A percentile compares a stretch with the other conserved stretches of the same genome.
These are phyloP conservation scores for Lagodon rhomboides DNA, from an alignment of 2,797 vertebrate species.

Conservation along the genomic window DNA sequence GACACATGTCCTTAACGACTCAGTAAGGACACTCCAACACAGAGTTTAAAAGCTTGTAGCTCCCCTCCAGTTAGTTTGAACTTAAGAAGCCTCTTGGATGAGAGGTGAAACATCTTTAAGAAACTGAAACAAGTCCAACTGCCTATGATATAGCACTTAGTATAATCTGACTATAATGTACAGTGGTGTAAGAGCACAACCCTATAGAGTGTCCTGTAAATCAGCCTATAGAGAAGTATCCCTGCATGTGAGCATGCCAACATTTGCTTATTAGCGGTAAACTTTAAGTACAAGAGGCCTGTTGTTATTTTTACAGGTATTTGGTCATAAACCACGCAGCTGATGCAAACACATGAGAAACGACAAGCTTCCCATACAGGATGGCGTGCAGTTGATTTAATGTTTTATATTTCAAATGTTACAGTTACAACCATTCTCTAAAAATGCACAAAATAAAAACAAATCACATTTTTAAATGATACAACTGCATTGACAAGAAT, in stretches of 20 bases:
- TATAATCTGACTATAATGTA: no score
- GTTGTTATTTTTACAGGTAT: background rate
- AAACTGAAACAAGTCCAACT: no score
- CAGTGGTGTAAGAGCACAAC: no score
- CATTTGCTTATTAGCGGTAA: background rate
- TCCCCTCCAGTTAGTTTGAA: no score
- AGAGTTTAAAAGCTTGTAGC: no score
- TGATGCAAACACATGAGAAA: background rate
- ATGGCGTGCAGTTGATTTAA: constrained; percentile 41
- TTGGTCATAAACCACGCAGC: background rate
- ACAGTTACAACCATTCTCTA: constrained; percentile 34
- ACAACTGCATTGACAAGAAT: constrained; percentile 68
- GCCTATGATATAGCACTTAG: no score
- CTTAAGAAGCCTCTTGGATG: no score
- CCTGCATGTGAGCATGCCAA: background rate
- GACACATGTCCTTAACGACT: no score
- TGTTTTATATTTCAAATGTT: constrained; percentile 61
- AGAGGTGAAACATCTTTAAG: no score
- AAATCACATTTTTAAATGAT: constrained; percentile 34
- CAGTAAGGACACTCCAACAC: no score
- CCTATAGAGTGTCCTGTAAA: no score
- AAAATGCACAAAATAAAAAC: constrained; percentile 58
- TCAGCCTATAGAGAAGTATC: background rate
- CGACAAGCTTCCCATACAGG: background rate
- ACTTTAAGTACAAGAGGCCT: background rate